Evolutionary conservation across 2,113 vertebrate genomes (phyloP).

Genomic region (Kobus ellipsiprymnus): DNA sequence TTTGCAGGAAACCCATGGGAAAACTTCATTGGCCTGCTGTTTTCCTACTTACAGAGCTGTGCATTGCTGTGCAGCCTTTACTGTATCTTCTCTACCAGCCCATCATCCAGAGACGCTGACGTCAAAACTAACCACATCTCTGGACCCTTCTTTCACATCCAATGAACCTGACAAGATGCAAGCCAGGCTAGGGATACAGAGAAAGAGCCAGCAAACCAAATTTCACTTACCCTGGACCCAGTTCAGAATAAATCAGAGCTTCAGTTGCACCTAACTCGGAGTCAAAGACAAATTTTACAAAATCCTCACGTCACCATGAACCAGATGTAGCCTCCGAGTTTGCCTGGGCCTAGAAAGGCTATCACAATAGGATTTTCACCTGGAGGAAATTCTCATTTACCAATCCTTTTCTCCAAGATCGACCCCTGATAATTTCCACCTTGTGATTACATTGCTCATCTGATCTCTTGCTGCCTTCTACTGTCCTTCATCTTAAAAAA

Average conservation of each 20-base stretch:
- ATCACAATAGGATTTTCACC: neutral
- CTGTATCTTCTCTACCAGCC: neutral
- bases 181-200: neutral
- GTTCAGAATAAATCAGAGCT: neutral
- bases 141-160: neutral
- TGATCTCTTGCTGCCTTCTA: neutral
- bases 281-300: neutral
- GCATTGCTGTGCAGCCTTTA: accelerated
- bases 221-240: neutral
- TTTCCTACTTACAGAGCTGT: neutral
- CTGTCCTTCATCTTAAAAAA: neutral
- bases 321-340: neutral
- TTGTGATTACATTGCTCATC: neutral
- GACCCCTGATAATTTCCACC: neutral
- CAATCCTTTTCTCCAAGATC: neutral
- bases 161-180: neutral
- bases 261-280: neutral
- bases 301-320: neutral
- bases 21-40: neutral
- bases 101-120: neutral
- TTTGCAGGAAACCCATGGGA: neutral
- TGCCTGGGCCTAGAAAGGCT: neutral
- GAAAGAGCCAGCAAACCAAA: neutral
- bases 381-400: neutral
- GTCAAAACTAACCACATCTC: neutral